phyloP scores from a whole-genome alignment of 1,140 invertebrate species.

The Bombus terrestris region DNA sequence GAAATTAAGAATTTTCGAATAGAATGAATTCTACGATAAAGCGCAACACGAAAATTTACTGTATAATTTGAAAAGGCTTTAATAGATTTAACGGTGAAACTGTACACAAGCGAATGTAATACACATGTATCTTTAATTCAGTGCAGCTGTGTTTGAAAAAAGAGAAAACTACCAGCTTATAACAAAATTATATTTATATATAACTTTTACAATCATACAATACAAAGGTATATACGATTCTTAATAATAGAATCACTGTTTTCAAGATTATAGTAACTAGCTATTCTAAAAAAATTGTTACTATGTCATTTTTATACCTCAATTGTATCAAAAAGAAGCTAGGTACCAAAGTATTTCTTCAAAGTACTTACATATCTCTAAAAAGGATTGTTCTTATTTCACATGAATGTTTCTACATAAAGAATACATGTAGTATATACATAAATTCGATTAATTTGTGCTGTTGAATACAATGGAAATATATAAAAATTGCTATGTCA shows the following conservation, averaged over 20 bases:
- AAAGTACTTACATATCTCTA: background rate
- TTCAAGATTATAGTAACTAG: conserved; percentile 15
- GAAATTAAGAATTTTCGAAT: background rate
- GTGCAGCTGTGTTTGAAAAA: background rate
- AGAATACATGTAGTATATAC: background rate
- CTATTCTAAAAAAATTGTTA: conserved; percentile 17
- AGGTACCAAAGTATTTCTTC: background rate
- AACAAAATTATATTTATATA: conserved; percentile 56
- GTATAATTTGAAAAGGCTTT: conserved; percentile 4
- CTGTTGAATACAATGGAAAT: conserved; percentile 11
- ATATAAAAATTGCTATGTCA: conserved; percentile 19
- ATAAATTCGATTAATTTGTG: conserved; percentile 17
- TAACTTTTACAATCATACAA: conserved; percentile 43
- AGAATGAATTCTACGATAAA: background rate
- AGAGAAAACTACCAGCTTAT: conserved; percentile 1
- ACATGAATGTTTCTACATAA: conserved; percentile 1
- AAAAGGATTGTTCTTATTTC: background rate
- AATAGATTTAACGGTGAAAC: background rate
- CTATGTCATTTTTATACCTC: conserved; percentile 3
- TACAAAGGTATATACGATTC: conserved; percentile 17
- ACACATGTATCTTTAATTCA: conserved; percentile 3
- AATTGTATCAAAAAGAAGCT: conserved; percentile 2
- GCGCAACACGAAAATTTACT: background rate
- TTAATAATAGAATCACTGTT: conserved; percentile 25
- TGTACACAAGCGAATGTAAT: background rate